Evolutionary conservation across 2,113 vertebrate genomes (phyloP), one percentile per base, ranked within the genome.

Genomic region (Pachycephala philippinensis): DNA sequence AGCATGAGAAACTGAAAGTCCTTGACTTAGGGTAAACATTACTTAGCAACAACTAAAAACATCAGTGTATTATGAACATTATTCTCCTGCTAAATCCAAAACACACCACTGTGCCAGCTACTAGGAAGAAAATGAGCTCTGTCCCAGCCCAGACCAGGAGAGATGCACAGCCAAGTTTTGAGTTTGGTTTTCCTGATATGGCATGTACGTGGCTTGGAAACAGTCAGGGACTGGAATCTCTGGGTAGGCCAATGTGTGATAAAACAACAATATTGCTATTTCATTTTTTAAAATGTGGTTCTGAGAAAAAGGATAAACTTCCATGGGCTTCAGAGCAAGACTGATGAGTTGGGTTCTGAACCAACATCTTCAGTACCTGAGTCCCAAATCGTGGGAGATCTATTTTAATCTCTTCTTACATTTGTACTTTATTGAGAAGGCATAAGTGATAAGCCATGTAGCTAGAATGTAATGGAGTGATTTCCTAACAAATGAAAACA

Each of bases 251-350:
- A 68, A 1, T 37, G 26, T 21, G 12, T 45, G 42, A 77, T 61
- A 49, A 85, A 83, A 92, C 39, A 0, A 30, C 19, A 45, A 23
- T 30, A 15, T 27, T 78, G 9, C 56, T 80, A n/a, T 71, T 89
- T 75, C 30, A 30, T 6, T 84, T 82, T 63, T 40, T 19, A 11
- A 57, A 68, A 57, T 0, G 0, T 28, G 30, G 2, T 35, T 72
- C 24, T 83, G 70, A 82, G 57, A 59, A 64, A 78, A 45, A 54
- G 2, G 6, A 57, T 71, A 39, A 63, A 23, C 17, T 68, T 76
- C 57, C 20, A 8, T 7, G 44, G 61, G 20, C 27, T 85, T 63
- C 27, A 68, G 44, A 85, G 39, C 26, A 66, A 54, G 35, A 37
- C 18, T 66, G 30, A 23, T 49, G 53, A 77, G 24, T 15, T 81